These are phyloP conservation scores for Echinops telfairi DNA, from an alignment of 2,113 vertebrate species.

Conservation along the genomic window DNA sequence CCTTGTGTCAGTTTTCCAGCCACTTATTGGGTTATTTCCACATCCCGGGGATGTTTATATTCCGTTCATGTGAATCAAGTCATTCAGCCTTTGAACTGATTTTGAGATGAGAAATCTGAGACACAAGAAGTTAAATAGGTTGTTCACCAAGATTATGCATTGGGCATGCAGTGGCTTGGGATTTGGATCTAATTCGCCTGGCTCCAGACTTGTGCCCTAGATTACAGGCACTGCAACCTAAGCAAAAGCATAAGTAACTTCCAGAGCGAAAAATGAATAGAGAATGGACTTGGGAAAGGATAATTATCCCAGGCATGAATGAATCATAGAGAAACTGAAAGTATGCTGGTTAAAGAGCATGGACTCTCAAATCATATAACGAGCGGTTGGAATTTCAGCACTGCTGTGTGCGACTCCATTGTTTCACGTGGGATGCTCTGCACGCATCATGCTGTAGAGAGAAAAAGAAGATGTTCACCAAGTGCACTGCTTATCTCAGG, in stretches of 20 bases:
- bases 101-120: conserved; percentile 30
- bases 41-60: neutral
- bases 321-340: conserved; percentile 24
- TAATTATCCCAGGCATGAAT: neutral
- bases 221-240: neutral
- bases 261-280: neutral
- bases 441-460: neutral
- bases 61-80: neutral
- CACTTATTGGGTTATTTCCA: neutral
- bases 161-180: neutral
- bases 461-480: neutral
- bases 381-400: neutral
- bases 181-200: neutral
- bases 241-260: neutral
- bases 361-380: neutral
- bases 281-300: neutral
- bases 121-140: neutral
- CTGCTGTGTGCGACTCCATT: neutral
- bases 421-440: neutral
- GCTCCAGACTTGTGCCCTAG: neutral
- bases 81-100: neutral
- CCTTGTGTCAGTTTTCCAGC: no score
- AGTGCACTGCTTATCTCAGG: neutral
- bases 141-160: neutral
- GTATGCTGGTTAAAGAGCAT: neutral